Conservation (phyloP, 2,797 vertebrate species). For the Sebastes kiyomatsui region DNA sequence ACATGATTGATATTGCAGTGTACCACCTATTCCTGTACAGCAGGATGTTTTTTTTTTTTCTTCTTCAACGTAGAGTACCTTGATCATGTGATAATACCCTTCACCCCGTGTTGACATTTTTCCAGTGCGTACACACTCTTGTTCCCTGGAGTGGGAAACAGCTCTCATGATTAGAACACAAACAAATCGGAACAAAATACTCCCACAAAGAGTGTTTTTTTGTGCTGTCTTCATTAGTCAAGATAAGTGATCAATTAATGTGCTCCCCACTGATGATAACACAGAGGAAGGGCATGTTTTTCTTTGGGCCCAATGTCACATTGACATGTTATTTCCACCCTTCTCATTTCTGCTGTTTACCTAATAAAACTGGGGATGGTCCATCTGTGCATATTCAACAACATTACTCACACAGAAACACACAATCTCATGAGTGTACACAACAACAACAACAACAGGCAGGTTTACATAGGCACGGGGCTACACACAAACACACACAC, state of each 20-base stretch:
- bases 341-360: constrained; percentile 54
- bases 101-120: constrained; percentile 26
- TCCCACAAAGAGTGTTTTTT: constrained; percentile 15
- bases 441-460: not conserved
- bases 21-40: constrained; percentile 3
- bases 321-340: constrained; percentile 60
- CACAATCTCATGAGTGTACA: not conserved
- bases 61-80: not conserved
- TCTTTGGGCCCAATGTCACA: constrained; percentile 44
- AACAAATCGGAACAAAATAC: constrained; percentile 39
- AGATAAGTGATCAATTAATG: constrained; percentile 59
- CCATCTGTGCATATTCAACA: constrained; percentile 42
- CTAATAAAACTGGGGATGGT: constrained; percentile 27
- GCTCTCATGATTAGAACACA: constrained; percentile 35
- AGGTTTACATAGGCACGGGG: not conserved
- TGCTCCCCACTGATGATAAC: constrained; percentile 23
- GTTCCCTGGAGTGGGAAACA: constrained; percentile 43
- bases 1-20: not conserved
- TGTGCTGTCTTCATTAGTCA: constrained; percentile 42
- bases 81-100: constrained; percentile 20
- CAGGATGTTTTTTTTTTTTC: not conserved
- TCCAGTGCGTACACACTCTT: not conserved
- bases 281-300: constrained; percentile 61
- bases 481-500: not conserved
- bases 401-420: not conserved